A percentile compares a stretch with the other conserved stretches of the same genome.
Evolutionary conservation across 64 coral and sea anemone species (phyloP).

Genomic region (Dendrophyllia cribrosa): DNA sequence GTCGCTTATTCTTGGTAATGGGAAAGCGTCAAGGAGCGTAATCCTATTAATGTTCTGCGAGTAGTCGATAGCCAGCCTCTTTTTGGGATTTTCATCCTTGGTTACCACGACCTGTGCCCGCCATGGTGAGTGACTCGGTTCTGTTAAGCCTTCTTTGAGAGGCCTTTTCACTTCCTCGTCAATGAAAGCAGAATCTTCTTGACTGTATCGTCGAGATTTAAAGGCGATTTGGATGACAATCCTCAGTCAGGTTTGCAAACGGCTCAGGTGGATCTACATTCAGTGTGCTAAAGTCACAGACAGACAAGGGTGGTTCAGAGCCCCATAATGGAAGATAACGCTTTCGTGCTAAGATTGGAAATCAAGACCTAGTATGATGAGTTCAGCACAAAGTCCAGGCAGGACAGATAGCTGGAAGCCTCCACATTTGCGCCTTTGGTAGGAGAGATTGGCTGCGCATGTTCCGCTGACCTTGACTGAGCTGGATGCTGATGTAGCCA

Average conservation of each 20-base stretch:
- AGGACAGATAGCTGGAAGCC: slow-evolving; percentile 29
- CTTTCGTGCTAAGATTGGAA: slow-evolving; percentile 57
- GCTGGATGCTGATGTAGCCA: slow-evolving; percentile 27
- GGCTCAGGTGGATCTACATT: slow-evolving; percentile 47
- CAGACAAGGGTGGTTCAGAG: neutral
- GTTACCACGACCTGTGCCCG: slow-evolving; percentile 62
- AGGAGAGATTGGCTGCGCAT: slow-evolving; percentile 24
- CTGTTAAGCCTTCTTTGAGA: slow-evolving; percentile 70
- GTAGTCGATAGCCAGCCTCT: slow-evolving; percentile 67
- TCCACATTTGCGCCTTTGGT: slow-evolving; percentile 33
- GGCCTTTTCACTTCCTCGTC: slow-evolving; percentile 57
- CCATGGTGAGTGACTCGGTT: slow-evolving; percentile 62
- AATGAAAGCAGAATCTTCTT: slow-evolving; percentile 65
- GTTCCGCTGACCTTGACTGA: slow-evolving; percentile 9
- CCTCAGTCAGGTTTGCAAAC: slow-evolving; percentile 66
- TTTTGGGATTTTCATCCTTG: slow-evolving; percentile 78
- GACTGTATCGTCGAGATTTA: slow-evolving; percentile 47
- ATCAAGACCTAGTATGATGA: slow-evolving; percentile 71
- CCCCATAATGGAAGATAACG: neutral
- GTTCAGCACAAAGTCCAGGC: slow-evolving; percentile 56
- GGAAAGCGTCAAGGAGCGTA: slow-evolving; percentile 63
- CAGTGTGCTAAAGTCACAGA: slow-evolving; percentile 37
- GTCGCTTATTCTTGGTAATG: slow-evolving; percentile 49
- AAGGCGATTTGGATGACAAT: slow-evolving; percentile 52
- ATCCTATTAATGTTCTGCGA: slow-evolving; percentile 65